These are phyloP conservation scores for Drosophila nigritarsus DNA, from an alignment of 2,888 invertebrate genomes.

Conservation along the genomic window DNA sequence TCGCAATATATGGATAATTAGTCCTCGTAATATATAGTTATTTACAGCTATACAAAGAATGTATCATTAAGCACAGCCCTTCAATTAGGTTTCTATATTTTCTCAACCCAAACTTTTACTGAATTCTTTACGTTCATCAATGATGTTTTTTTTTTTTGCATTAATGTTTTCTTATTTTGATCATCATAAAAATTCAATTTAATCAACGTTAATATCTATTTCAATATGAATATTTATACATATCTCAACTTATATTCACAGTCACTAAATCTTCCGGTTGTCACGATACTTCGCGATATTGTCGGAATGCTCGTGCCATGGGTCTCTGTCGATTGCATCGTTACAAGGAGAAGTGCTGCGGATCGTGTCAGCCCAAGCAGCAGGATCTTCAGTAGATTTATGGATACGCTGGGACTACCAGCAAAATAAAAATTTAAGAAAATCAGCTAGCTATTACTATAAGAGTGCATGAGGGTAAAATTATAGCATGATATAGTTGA, in stretches of 20 bases:
- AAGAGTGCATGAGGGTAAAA: slow-evolving; percentile 40
- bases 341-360: slow-evolving; percentile 95
- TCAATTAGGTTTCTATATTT: background rate
- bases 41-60: background rate
- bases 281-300: slow-evolving; percentile 93
- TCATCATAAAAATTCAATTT: no score
- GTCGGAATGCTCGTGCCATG: slow-evolving; percentile 94
- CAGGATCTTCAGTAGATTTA: slow-evolving; percentile 56
- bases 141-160: no score
- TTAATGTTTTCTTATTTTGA: no score
- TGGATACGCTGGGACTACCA: slow-evolving; percentile 34
- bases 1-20: background rate
- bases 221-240: background rate
- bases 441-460: slow-evolving; percentile 67
- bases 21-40: background rate
- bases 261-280: slow-evolving; percentile 85
- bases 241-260: slow-evolving; percentile 13
- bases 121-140: background rate
- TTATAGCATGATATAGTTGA: slow-evolving; percentile 41
- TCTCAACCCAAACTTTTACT: background rate
- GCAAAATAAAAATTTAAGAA: slow-evolving; percentile 13
- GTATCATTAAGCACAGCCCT: background rate
- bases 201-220: background rate
- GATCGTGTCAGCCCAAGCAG: slow-evolving; percentile 87
- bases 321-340: slow-evolving; percentile 94